Base-by-base conservation (phyloP, 2,113 vertebrate species). In the Thalassarche chlororhynchos region DNA sequence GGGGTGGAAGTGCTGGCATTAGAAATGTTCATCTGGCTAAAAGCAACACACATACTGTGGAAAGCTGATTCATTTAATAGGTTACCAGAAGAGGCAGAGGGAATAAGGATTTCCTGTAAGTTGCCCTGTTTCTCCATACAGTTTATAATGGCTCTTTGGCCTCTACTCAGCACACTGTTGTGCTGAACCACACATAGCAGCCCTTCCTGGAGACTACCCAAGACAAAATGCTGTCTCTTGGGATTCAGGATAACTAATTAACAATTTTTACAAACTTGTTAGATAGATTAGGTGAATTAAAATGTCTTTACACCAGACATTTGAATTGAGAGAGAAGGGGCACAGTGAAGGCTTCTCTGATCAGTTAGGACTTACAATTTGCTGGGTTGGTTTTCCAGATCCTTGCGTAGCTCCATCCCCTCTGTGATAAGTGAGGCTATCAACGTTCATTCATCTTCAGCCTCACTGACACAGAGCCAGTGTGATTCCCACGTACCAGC, bases 21-120 rank as follows among this genome's bases (percentile, higher is more conserved):
- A 12, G 49, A 28, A 65, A 20, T 40, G 13, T 57, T 51, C 36
- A 20, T 36, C 47, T 42, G 34, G 11, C 38, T 47, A 18, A 61
- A 70, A 69, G 38, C 36, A 51, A 28, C 15, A 24, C 23, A 6
- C 1, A 2, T 28, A 25, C 15, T 0, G 2, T 15, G 34, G 20
- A 10, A 40, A 66, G 47, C 17, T 17, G 31, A 36, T 82, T 61
- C 20, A 16, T 55, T n/a, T 42, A 28, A 8, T 12, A 32, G 14
- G 44, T 71, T 78, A n/a, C 17, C 51, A 23, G 64, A 64, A 36
- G 24, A 31, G 40, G 61, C 20, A 47, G 29, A 74, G 10, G 49
- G 19, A 47, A n/a, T n/a, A 52, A 16, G 49, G 34, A 14, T 49
- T 36, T 79, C 18, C 66, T 54, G 13, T 6, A 14, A 31, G 32